phyloP scores from a whole-genome alignment of 35 echinoderm and acorn worm species.

The Ophiothrix spiculata region DNA sequence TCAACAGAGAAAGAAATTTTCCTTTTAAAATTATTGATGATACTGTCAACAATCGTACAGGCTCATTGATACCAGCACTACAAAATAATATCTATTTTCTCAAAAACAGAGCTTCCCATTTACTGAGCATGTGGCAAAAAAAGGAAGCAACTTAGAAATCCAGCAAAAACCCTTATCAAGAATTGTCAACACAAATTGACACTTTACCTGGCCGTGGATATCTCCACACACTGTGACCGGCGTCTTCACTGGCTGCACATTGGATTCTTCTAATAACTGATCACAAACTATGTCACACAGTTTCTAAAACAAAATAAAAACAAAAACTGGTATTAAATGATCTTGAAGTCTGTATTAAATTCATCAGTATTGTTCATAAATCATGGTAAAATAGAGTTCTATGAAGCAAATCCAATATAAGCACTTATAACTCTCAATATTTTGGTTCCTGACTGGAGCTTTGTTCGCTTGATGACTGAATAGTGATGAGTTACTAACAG shows the following conservation, averaged over 20 bases:
- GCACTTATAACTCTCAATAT: no score
- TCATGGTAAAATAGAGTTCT: background rate
- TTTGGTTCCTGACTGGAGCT: no score
- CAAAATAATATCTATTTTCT: no score
- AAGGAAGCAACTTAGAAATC: no score
- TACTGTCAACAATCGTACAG: no score
- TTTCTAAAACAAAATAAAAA: conserved; percentile 63
- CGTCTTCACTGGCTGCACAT: conserved; percentile 93
- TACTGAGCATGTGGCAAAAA: no score
- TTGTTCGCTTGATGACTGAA: background rate
- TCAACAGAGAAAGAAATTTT: no score
- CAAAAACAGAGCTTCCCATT: no score
- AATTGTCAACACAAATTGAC: no score
- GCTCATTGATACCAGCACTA: no score
- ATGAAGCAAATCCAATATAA: background rate
- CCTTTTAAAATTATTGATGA: no score
- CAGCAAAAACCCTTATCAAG: no score
- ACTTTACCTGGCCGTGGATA: conserved; percentile 98
- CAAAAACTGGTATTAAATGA: background rate
- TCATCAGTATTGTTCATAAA: background rate
- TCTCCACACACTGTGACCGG: conserved; percentile 98
- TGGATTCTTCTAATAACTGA: conserved; percentile 88
- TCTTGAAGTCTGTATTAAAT: background rate
- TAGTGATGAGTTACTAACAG: background rate
- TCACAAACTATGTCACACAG: conserved; percentile 97